Percentiles rank a stretch among this genome's conserved stretches.
phyloP scores from a whole-genome alignment of 2,888 invertebrate genomes.

The Tenthredo distinguenda region DNA sequence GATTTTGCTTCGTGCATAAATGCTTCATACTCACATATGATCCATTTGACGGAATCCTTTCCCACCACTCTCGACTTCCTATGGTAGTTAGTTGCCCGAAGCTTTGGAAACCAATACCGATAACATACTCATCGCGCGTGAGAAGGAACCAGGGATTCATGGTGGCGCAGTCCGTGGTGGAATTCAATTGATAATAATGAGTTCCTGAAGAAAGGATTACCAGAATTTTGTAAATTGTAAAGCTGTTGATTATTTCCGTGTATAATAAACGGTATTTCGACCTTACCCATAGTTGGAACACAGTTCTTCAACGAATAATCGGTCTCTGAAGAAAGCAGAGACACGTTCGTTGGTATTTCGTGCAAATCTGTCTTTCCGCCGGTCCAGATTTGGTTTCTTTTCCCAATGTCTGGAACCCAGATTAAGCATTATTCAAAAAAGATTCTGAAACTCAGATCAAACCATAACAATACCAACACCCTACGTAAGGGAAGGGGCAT shows the following conservation, averaged over 20 bases:
- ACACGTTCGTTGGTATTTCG: conserved; percentile 4
- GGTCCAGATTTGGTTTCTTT: conserved; percentile 5
- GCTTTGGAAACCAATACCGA: neutral
- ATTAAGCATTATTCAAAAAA: neutral
- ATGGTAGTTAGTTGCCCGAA: neutral
- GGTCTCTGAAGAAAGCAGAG: neutral
- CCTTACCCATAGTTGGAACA: conserved; percentile 16
- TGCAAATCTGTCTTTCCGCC: neutral
- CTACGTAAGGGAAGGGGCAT: too few species aligned
- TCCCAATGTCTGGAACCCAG: neutral
- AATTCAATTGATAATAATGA: neutral
- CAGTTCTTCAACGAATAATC: neutral
- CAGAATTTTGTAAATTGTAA: neutral
- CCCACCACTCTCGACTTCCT: neutral
- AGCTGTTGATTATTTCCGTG: neutral
- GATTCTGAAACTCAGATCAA: conserved; percentile 1
- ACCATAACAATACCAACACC: neutral
- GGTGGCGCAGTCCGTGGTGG: neutral
- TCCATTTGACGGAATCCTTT: neutral
- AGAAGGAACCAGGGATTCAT: neutral
- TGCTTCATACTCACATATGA: neutral
- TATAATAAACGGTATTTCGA: neutral
- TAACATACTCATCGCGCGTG: neutral
- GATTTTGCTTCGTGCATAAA: neutral
- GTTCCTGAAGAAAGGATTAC: neutral